Evolutionary conservation across 2,113 vertebrate species (phyloP).

Genomic region (Pseudopodoces humilis): DNA sequence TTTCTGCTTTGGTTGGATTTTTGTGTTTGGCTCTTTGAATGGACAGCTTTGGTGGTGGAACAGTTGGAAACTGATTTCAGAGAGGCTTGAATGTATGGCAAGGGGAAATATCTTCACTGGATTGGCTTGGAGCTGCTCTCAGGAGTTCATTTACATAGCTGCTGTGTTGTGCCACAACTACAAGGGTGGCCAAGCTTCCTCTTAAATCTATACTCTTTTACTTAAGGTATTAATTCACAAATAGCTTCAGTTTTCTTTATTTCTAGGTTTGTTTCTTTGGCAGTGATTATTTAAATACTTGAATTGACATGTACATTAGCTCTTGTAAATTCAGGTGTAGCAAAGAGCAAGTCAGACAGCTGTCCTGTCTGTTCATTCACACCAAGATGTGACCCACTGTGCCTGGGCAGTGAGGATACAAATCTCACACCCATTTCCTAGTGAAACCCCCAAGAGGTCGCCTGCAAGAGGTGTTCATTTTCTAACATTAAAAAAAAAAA

Average conservation of each 20-base stretch:
- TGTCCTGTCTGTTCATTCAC: fast-evolving
- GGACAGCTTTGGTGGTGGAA: background rate
- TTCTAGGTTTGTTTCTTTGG: background rate
- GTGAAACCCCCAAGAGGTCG: background rate
- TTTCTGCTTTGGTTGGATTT: constrained; percentile 1
- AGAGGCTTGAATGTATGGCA: background rate
- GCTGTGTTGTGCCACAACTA: background rate
- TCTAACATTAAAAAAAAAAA: background rate
- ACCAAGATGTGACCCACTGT: fast-evolving
- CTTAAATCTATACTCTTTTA: background rate
- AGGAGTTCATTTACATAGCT: constrained; percentile 40
- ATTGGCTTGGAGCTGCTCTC: constrained; percentile 20
- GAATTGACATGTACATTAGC: background rate
- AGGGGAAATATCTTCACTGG: background rate
- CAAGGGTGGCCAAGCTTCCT: background rate
- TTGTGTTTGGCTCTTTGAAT: constrained; percentile 4
- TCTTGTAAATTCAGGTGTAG: background rate
- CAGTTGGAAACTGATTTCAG: constrained; percentile 32
- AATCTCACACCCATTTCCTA: background rate
- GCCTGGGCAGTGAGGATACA: background rate
- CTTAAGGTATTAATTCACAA: background rate
- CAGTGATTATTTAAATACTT: background rate
- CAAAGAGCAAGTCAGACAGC: background rate
- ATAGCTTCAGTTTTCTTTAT: background rate
- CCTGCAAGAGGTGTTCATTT: background rate